A percentile compares a stretch with the other conserved stretches of the same genome.
Evolutionary conservation across 2,888 invertebrate genomes (phyloP).

Genomic region (Meteorus colon): DNA sequence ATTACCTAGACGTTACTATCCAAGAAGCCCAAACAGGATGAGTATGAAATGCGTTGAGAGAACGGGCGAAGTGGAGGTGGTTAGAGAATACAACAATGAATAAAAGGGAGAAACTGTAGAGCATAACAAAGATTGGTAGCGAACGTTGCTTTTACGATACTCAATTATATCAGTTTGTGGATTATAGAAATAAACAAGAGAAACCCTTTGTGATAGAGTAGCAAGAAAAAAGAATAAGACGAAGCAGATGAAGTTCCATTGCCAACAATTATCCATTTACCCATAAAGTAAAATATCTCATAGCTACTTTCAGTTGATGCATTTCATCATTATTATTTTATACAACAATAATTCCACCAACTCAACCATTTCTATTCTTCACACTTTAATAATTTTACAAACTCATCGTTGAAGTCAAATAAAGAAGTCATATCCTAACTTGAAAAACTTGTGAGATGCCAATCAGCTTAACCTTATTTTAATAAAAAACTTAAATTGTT

Average conservation of each 20-base stretch:
- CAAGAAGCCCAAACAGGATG: neutral
- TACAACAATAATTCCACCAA: too few relatives aligned
- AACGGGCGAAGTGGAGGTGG: neutral
- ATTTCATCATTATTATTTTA: neutral
- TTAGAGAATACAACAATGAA: neutral
- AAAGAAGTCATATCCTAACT: too few relatives aligned
- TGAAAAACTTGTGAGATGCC: too few relatives aligned
- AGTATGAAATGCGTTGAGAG: neutral
- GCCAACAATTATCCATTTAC: neutral
- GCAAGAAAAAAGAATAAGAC: neutral
- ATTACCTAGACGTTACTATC: slow-evolving; percentile 1
- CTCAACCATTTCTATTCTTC: too few relatives aligned
- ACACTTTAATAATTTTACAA: too few relatives aligned
- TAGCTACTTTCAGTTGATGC: neutral
- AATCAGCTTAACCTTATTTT: too few relatives aligned
- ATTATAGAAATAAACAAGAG: slow-evolving; percentile 7
- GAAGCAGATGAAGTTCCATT: neutral
- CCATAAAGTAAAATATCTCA: neutral
- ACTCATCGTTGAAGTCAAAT: too few relatives aligned
- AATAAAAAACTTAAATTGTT: too few relatives aligned
- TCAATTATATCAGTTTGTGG: slow-evolving; percentile 16
- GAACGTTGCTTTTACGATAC: neutral
- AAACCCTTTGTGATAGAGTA: neutral
- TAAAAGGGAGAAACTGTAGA: neutral
- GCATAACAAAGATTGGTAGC: neutral